Evolutionary conservation across 2,113 vertebrate genomes (phyloP), one percentile per base, ranked within the genome.

Genomic region (Delphinapterus leucas): DNA sequence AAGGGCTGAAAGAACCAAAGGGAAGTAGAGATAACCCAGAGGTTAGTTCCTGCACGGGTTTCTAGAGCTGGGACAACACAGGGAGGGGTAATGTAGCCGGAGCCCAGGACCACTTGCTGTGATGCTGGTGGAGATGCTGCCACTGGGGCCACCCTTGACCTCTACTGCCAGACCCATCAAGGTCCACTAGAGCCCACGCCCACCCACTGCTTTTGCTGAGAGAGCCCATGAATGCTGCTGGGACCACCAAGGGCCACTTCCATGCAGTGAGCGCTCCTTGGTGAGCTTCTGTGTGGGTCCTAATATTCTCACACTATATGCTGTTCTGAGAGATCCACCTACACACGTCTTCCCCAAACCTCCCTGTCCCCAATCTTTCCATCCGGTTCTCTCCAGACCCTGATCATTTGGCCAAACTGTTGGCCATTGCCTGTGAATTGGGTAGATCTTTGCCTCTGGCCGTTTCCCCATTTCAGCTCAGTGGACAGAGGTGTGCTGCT

Each of bases 231-330:
- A 6, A 18, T 58, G 20, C 38, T 44, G 10, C 8, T 11, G 20
- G 65, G 71, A 33, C n/a, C 20, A 2, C 36, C 6, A 25, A 1
- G 21, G 53, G 33, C 33, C 49, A 41, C 41, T 33, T 26, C 33
- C 44, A 3, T 61, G 38, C 25, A n/a, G 28, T 9, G 8, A 31
- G 33, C 3, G 2, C 15, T n/a, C 23, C 47, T 28, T 33, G 61
- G 60, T 71, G 65, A 31, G 44, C 14, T 0, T 33, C 55, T 8
- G 1, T 10, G 2, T 15, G 15, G 33, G 49, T 28, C 38, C 47
- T 41, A 13, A 36, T 1, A 8, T 5, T n/a, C 21, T 36, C 73
- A 18, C 26, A 5, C 11, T 25, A 3, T 8, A 3, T 0, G 18
- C 49, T 70, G 1, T 44, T 33, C 41, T 28, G 49, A 68, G 17